Percentiles rank a stretch among this genome's conserved stretches.
These are phyloP conservation scores for Tenthredo distinguenda DNA, from an alignment of 2,888 invertebrate genomes.

Conservation along the genomic window DNA sequence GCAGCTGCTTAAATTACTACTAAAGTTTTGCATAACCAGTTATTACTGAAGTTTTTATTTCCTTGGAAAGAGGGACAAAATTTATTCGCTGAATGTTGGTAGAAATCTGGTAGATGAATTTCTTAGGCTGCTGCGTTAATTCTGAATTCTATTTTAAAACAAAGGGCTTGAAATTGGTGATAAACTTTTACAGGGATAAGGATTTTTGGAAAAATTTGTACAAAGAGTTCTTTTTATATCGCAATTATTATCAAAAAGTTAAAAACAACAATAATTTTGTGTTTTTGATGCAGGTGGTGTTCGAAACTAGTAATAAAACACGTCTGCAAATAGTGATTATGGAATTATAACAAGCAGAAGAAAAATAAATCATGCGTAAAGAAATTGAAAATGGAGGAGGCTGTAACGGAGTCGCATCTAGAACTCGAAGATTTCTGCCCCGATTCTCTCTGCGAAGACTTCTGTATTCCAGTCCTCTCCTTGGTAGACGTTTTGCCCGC, in stretches of 20 bases:
- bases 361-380: slow-evolving; percentile 71
- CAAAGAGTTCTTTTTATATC: not conserved
- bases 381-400: slow-evolving; percentile 73
- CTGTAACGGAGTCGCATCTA: slow-evolving; percentile 70
- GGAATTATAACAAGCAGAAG: slow-evolving; percentile 58
- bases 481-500: slow-evolving; percentile 82
- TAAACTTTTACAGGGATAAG: not conserved
- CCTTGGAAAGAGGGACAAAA: not conserved
- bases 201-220: not conserved
- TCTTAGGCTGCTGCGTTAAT: not conserved
- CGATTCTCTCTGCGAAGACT: slow-evolving; percentile 86
- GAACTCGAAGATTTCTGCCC: slow-evolving; percentile 75
- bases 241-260: not conserved
- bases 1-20: not conserved
- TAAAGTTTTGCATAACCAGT: slow-evolving; percentile 42
- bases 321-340: slow-evolving; percentile 40
- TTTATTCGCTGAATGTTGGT: not conserved
- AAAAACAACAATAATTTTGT: not conserved
- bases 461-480: slow-evolving; percentile 85
- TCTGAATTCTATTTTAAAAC: not conserved
- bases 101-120: not conserved
- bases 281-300: not conserved
- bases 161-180: not conserved
- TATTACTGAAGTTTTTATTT: slow-evolving; percentile 1
- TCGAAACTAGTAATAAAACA: not conserved